phyloP scores from a whole-genome alignment of 2,113 vertebrate species.

The Microtus richardsoni region DNA sequence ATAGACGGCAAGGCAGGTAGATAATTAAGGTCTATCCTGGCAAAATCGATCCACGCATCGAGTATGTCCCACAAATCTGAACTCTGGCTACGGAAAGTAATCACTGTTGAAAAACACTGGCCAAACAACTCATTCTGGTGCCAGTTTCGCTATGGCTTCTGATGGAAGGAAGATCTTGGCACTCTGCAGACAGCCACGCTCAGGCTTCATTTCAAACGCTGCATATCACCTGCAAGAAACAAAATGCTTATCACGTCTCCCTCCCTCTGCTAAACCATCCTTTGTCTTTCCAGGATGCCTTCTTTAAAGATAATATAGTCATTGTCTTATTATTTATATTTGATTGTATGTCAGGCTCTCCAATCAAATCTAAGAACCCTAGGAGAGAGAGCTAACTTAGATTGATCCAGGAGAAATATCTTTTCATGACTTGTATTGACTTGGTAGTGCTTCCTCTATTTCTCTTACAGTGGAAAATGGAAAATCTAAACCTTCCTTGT shows the following conservation, averaged over 20 bases:
- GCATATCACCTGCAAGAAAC: background rate
- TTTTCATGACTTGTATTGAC: background rate
- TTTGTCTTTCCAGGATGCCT: background rate
- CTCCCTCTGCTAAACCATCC: background rate
- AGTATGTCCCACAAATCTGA: background rate
- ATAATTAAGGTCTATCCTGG: background rate
- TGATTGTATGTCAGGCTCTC: background rate
- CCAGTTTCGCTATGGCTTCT: background rate
- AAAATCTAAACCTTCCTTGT: conserved; percentile 15
- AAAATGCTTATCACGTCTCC: background rate
- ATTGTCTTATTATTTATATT: background rate
- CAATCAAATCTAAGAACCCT: background rate
- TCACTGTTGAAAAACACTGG: background rate
- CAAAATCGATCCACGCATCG: background rate
- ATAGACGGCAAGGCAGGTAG: background rate
- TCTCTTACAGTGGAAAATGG: background rate
- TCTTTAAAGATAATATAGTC: background rate
- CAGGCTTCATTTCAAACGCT: background rate
- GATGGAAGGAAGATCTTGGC: background rate
- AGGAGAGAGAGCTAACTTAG: background rate
- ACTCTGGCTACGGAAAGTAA: background rate
- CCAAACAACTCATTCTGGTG: background rate
- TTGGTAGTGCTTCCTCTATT: background rate
- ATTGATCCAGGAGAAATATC: background rate
- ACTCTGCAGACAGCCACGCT: background rate